Percentiles rank a stretch among this genome's conserved stretches.
phyloP scores from a whole-genome alignment of 1,140 invertebrate species.

The Meteorus sp. region DNA sequence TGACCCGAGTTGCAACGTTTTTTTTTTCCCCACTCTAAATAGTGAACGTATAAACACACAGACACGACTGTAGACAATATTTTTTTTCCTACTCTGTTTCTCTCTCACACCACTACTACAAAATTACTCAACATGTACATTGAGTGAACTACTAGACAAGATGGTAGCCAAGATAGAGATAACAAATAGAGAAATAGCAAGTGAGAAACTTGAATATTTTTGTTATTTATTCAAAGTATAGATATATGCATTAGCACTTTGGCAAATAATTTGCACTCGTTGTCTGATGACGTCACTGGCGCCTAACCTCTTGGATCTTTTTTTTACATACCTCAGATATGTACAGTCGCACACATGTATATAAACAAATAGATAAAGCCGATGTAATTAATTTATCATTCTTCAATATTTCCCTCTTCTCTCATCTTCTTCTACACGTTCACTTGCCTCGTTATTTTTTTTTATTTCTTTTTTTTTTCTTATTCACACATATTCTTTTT shows the following conservation, averaged over 20 bases:
- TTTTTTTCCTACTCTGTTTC: no score
- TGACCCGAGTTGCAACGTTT: no score
- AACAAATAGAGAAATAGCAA: not conserved
- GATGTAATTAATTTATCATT: not conserved
- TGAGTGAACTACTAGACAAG: not conserved
- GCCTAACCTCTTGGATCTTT: conserved; percentile 40
- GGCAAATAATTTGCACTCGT: no score
- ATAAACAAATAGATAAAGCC: conserved; percentile 1
- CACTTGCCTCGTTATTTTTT: not conserved
- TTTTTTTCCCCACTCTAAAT: no score
- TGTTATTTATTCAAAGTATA: conserved; percentile 31
- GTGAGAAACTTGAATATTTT: conserved; percentile 30
- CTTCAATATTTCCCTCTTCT: not conserved
- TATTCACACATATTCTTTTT: not conserved
- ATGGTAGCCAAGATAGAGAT: not conserved
- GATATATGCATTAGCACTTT: no score
- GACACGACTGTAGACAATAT: no score
- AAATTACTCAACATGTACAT: no score
- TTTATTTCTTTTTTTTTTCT: no score
- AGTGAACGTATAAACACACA: no score
- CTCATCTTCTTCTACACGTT: no score
- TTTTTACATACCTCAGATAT: conserved; percentile 10
- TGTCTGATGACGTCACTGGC: conserved; percentile 49
- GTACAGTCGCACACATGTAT: not conserved
- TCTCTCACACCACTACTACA: no score